phyloP scores from a whole-genome alignment of 2,797 vertebrate genomes.

The Dromococcyx pavoninus region DNA sequence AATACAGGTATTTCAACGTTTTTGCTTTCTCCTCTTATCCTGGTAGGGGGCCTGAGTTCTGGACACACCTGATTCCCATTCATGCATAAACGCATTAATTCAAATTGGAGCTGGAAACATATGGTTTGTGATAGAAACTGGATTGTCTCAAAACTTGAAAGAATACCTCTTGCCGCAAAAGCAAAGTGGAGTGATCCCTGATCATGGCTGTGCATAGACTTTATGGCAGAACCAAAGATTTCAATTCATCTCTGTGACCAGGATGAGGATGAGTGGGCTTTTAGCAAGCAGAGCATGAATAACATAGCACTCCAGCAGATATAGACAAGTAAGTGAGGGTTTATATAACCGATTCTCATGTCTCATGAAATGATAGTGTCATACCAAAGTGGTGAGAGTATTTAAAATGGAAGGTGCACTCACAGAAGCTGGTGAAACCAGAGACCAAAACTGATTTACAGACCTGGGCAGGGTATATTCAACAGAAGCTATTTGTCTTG shows the following conservation, averaged over 20 bases:
- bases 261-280: neutral
- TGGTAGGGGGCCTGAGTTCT: neutral
- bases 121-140: neutral
- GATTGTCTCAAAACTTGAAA: neutral
- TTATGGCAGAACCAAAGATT: neutral
- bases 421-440: neutral
- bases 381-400: neutral
- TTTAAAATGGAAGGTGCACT: neutral
- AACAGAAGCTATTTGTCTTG: neutral
- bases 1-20: conserved; percentile 49
- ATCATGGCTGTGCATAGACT: neutral
- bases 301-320: neutral
- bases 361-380: neutral
- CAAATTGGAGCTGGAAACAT: neutral
- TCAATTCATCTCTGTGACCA: neutral
- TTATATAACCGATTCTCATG: neutral
- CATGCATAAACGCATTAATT: neutral
- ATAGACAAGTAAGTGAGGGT: neutral
- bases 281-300: neutral
- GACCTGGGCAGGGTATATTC: neutral
- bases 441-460: neutral
- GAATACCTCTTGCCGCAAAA: neutral
- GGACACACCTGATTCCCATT: neutral
- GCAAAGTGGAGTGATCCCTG: neutral
- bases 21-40: neutral